Evolutionary conservation across 1,140 invertebrate species (phyloP).

Genomic region (Rhagoletis zephyria): DNA sequence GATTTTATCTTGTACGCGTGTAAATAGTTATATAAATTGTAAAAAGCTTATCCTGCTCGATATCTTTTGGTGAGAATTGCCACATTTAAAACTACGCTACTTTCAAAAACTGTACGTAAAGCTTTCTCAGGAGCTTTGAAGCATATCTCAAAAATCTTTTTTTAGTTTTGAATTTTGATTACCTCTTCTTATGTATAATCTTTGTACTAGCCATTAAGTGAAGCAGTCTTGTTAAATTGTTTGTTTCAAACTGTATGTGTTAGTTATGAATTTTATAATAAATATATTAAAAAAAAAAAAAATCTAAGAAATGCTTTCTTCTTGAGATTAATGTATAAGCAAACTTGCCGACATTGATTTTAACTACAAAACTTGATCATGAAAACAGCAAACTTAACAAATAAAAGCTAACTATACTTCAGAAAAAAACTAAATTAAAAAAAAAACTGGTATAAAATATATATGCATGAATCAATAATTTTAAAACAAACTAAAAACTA

Average conservation of each 20-base stretch:
- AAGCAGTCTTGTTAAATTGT: not conserved
- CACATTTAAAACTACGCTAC: no score
- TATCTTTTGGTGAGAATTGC: no score
- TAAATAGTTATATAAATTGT: no score
- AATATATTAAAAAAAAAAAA: not conserved
- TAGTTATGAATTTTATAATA: not conserved
- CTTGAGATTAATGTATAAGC: not conserved
- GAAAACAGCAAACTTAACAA: not conserved
- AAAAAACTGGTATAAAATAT: not conserved
- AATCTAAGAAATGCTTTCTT: not conserved
- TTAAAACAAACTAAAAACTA: no score
- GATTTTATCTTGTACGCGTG: no score
- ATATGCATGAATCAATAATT: no score
- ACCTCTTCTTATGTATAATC: not conserved
- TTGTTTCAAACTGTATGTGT: not conserved
- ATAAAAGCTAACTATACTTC: not conserved
- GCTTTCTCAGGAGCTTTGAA: not conserved
- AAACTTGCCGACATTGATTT: not conserved
- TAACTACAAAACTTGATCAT: constrained; percentile 26
- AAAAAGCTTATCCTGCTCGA: no score
- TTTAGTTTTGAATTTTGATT: not conserved
- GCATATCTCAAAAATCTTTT: no score
- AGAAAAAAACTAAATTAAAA: not conserved
- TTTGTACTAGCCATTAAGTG: not conserved
- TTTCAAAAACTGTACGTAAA: not conserved